These are phyloP conservation scores for Cnemophilus loriae DNA, from an alignment of 2,113 vertebrate species.

Conservation along the genomic window DNA sequence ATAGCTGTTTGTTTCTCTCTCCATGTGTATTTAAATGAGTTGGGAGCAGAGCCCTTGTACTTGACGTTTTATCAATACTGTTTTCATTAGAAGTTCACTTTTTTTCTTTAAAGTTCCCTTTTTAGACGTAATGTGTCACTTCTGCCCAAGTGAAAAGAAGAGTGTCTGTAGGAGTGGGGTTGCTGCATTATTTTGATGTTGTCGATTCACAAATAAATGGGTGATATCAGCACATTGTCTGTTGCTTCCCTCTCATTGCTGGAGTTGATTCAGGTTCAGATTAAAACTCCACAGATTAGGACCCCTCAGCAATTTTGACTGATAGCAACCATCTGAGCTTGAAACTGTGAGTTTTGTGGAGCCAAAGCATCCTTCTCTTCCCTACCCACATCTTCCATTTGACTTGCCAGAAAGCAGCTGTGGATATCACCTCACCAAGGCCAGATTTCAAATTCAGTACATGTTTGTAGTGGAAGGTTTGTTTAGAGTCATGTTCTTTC, in stretches of 20 bases:
- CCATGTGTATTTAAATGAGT: neutral
- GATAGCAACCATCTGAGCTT: neutral
- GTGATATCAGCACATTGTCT: neutral
- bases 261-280: neutral
- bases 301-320: neutral
- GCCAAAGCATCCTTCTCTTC: neutral
- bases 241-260: neutral
- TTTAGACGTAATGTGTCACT: neutral
- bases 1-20: neutral
- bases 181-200: neutral
- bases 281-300: neutral
- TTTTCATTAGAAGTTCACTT: neutral
- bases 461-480: neutral
- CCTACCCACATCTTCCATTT: neutral
- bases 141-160: neutral
- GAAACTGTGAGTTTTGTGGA: neutral
- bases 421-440: neutral
- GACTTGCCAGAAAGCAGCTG: neutral
- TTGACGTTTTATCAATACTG: neutral
- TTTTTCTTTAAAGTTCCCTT: conserved; percentile 19
- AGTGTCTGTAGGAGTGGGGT: neutral
- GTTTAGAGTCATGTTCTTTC: neutral
- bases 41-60: neutral
- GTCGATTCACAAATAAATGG: neutral
- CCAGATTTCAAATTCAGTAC: neutral